phyloP scores from a whole-genome alignment of 2,113 vertebrate genomes.

The Orientallactaga bullata region DNA sequence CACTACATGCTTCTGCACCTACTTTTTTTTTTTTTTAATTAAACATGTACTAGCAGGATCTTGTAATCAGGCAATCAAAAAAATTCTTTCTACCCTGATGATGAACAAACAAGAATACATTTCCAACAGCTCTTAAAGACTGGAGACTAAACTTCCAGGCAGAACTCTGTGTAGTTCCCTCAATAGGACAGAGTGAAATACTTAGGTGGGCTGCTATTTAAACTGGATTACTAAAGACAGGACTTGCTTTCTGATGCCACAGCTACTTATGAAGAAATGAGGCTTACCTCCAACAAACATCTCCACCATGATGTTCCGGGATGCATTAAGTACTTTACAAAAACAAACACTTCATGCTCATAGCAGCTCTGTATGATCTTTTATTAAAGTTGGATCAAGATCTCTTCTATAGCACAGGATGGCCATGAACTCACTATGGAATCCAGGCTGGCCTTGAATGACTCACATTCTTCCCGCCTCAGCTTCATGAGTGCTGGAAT shows the following conservation, averaged over 20 bases:
- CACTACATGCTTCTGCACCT: neutral
- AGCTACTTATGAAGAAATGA: constrained; percentile 19
- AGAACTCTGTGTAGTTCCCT: neutral
- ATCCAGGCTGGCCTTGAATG: neutral
- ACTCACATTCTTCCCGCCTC: neutral
- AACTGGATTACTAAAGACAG: neutral
- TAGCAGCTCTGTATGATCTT: neutral
- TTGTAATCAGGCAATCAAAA: neutral
- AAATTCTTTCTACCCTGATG: neutral
- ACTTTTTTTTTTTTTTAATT: neutral
- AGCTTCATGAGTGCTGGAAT: no score
- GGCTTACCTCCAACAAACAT: neutral
- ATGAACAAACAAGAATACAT: neutral
- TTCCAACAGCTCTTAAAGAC: neutral
- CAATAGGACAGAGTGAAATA: neutral
- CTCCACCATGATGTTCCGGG: neutral
- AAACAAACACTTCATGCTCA: neutral
- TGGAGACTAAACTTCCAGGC: neutral
- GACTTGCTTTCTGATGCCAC: neutral
- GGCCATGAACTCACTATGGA: no score
- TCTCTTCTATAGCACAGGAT: neutral
- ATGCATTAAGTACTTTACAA: neutral
- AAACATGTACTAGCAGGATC: neutral
- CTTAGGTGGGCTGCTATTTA: neutral
- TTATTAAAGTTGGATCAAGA: neutral